Percentiles rank a stretch among this genome's conserved stretches.
Evolutionary conservation across 2,888 invertebrate genomes (phyloP).

Genomic region (Calliopum simillimum): DNA sequence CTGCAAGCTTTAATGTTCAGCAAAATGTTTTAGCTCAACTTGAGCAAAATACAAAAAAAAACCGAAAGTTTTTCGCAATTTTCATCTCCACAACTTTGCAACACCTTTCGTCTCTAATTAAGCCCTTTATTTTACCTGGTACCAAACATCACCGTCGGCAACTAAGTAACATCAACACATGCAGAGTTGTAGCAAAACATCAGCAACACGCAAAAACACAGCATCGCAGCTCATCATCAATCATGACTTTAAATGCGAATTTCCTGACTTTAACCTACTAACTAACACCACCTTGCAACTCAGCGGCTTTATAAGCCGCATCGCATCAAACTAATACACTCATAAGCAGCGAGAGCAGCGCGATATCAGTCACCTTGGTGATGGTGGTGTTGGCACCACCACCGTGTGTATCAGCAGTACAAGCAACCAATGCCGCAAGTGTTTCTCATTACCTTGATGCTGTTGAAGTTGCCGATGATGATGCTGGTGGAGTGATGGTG

Average conservation of each 20-base stretch:
- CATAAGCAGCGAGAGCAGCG: background rate
- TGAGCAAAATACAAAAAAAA: too few species aligned
- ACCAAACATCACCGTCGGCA: too few species aligned
- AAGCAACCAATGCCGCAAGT: background rate
- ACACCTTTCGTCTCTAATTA: too few species aligned
- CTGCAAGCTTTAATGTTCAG: too few species aligned
- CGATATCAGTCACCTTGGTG: background rate
- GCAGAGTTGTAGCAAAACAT: too few species aligned
- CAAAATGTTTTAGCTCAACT: too few species aligned
- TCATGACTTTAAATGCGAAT: slow-evolving; percentile 4
- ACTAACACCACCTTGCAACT: background rate
- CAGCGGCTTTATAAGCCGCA: background rate
- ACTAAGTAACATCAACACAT: too few species aligned
- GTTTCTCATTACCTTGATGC: background rate
- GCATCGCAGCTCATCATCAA: slow-evolving; percentile 17
- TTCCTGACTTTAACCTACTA: background rate
- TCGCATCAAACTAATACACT: too few species aligned
- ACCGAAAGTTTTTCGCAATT: too few species aligned
- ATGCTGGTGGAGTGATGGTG: background rate
- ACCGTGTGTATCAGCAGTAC: background rate
- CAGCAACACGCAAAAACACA: background rate
- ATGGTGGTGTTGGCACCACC: background rate
- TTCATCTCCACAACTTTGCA: too few species aligned
- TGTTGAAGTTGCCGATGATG: background rate
- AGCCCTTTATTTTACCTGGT: too few species aligned